A percentile compares a stretch with the other conserved stretches of the same genome.
These are phyloP conservation scores for Zaprionus camerounensis DNA, from an alignment of 1,140 invertebrate species.

Conservation along the genomic window DNA sequence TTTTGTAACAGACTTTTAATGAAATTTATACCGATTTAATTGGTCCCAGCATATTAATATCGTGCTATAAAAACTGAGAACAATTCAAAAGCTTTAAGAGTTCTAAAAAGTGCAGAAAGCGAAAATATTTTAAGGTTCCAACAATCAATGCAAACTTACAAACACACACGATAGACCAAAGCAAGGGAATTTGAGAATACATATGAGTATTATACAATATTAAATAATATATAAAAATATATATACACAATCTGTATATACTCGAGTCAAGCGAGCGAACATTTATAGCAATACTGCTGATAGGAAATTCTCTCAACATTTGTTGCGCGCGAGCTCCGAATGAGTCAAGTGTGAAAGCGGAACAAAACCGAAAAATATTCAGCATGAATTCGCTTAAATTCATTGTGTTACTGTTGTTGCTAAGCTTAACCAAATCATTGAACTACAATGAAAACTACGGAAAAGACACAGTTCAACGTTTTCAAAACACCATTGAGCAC, in stretches of 20 bases:
- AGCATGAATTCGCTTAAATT: neutral
- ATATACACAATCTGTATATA: neutral
- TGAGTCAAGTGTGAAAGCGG: neutral
- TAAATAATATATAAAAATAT: neutral
- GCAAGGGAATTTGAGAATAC: too few relatives aligned
- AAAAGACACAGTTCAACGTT: too few relatives aligned
- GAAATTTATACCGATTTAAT: constrained; percentile 76
- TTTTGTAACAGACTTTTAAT: constrained; percentile 70
- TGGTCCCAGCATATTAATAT: constrained; percentile 19
- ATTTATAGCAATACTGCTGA: neutral
- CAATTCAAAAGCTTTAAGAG: neutral
- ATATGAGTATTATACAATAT: neutral
- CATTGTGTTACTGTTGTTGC: neutral
- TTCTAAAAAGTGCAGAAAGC: neutral
- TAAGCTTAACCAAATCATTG: neutral
- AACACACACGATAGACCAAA: too few relatives aligned
- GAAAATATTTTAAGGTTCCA: too few relatives aligned
- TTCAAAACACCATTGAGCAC: too few relatives aligned
- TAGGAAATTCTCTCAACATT: neutral
- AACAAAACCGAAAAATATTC: neutral
- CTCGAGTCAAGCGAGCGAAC: neutral
- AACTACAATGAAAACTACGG: neutral
- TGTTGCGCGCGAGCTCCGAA: neutral
- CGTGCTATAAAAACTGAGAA: neutral
- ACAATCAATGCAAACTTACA: too few relatives aligned